Percentiles rank a stretch among this genome's conserved stretches.
phyloP scores from a whole-genome alignment of 2,888 invertebrate genomes.

The Platycheirus albimanus region DNA sequence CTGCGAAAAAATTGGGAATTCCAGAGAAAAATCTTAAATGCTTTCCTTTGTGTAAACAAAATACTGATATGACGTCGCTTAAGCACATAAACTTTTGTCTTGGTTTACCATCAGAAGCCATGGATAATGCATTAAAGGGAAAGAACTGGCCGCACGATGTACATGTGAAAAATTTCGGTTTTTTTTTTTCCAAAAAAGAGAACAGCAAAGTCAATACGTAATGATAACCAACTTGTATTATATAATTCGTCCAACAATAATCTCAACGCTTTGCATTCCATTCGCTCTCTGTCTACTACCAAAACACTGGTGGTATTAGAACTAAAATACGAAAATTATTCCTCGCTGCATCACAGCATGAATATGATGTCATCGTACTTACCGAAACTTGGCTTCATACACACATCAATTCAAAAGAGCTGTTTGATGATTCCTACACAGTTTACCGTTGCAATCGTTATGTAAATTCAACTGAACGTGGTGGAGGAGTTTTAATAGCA shows the following conservation, averaged over 20 bases:
- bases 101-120: background rate
- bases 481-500: conserved; percentile 7
- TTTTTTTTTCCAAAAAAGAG: too few relatives aligned
- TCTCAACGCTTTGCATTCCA: too few relatives aligned
- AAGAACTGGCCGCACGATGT: background rate
- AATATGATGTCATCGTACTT: conserved; percentile 9
- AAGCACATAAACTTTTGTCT: too few relatives aligned
- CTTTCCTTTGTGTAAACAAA: too few relatives aligned
- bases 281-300: background rate
- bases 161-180: too few relatives aligned
- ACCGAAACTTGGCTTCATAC: conserved; percentile 24
- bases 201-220: too few relatives aligned
- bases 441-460: conserved; percentile 24
- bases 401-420: conserved; percentile 1
- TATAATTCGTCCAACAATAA: too few relatives aligned
- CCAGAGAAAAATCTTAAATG: too few relatives aligned
- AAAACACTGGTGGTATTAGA: conserved; percentile 1
- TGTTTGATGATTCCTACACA: background rate
- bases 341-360: conserved; percentile 10
- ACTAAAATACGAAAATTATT: background rate
- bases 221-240: too few relatives aligned
- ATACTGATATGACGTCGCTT: too few relatives aligned
- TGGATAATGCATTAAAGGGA: background rate
- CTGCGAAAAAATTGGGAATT: too few relatives aligned
- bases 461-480: conserved; percentile 5